Conservation (phyloP, 2,888 invertebrate species). For the Drosophila anomalata region DNA sequence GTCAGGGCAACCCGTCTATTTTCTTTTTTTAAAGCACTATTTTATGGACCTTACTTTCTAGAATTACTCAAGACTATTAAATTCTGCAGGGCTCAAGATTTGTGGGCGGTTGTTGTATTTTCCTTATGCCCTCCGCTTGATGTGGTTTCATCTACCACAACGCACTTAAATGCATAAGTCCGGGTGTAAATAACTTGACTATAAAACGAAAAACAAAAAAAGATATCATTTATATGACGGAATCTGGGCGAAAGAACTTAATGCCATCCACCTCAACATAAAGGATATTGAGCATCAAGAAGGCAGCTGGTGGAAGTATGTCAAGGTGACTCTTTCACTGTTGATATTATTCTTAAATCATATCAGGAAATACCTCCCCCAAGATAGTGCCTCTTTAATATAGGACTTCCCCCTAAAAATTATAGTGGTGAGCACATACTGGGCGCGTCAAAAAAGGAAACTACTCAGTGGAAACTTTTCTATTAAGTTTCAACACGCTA, state of each 20-base stretch:
- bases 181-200: slow-evolving; percentile 34
- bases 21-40: slow-evolving; percentile 50
- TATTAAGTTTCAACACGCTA: slow-evolving; percentile 56
- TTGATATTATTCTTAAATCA: slow-evolving; percentile 10
- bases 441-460: slow-evolving; percentile 33
- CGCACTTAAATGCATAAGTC: slow-evolving; percentile 34
- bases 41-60: slow-evolving; percentile 65
- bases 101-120: slow-evolving; percentile 68
- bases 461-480: slow-evolving; percentile 10
- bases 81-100: slow-evolving; percentile 47
- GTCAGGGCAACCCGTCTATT: slow-evolving; percentile 19
- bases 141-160: slow-evolving; percentile 51
- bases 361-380: slow-evolving; percentile 13
- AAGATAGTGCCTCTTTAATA: slow-evolving; percentile 25
- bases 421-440: not conserved
- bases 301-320: slow-evolving; percentile 35
- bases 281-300: slow-evolving; percentile 45
- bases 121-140: slow-evolving; percentile 38
- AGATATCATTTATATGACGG: slow-evolving; percentile 49
- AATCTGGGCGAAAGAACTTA: slow-evolving; percentile 42
- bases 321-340: slow-evolving; percentile 48
- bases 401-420: slow-evolving; percentile 12
- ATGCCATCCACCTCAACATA: slow-evolving; percentile 30
- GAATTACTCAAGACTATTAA: slow-evolving; percentile 64
- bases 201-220: slow-evolving; percentile 20